These are phyloP conservation scores for Eurosta solidaginis DNA, from an alignment of 1,140 invertebrate species.

Conservation along the genomic window DNA sequence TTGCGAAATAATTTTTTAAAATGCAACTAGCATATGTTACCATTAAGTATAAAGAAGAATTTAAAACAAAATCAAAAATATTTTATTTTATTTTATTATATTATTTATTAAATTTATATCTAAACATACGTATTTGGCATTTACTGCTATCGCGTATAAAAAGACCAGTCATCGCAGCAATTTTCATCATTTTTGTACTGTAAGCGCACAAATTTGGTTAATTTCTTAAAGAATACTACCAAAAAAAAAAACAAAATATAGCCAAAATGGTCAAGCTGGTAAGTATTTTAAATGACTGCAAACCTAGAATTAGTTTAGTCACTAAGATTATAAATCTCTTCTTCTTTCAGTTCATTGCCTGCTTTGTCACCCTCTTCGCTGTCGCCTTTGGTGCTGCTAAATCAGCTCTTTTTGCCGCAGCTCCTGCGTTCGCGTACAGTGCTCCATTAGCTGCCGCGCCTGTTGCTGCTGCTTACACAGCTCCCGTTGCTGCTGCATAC, in stretches of 20 bases:
- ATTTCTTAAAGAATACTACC: neutral
- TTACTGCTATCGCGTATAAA: neutral
- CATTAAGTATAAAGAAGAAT: neutral
- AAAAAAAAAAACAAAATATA: neutral
- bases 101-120: neutral
- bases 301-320: neutral
- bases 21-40: neutral
- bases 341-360: conserved; percentile 22
- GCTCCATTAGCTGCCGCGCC: conserved; percentile 45
- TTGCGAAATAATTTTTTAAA: conserved; percentile 3
- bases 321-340: neutral
- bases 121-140: neutral
- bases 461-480: conserved; percentile 38
- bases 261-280: conserved; percentile 35
- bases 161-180: neutral
- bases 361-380: conserved; percentile 46
- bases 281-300: neutral
- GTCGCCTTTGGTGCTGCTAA: conserved; percentile 38
- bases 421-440: conserved; percentile 23
- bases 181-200: neutral
- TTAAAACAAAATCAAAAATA: conserved; percentile 16
- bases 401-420: conserved; percentile 4
- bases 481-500: conserved; percentile 36
- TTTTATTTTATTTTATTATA: neutral
- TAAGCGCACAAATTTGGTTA: neutral